Conservation (phyloP, 1,140 invertebrate species). For the Leptinotarsa defecta region DNA sequence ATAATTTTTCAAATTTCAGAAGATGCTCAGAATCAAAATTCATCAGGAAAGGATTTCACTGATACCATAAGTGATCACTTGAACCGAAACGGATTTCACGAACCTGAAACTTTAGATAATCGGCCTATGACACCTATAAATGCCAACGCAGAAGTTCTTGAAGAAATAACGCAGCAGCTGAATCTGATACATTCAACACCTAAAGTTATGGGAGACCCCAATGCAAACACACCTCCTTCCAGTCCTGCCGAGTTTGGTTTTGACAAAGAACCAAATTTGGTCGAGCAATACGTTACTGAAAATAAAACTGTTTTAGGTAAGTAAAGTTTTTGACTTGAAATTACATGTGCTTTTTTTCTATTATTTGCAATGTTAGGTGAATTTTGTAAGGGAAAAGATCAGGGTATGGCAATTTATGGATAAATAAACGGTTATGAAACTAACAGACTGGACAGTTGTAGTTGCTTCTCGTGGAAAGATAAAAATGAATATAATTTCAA, state of each 20-base stretch:
- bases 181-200: constrained; percentile 42
- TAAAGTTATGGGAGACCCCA: constrained; percentile 29
- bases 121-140: constrained; percentile 29
- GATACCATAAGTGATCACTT: constrained; percentile 45
- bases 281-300: constrained; percentile 30
- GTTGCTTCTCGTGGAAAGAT: too few relatives aligned
- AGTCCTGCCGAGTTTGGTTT: constrained; percentile 48
- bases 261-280: constrained; percentile 30
- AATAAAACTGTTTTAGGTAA: constrained; percentile 29
- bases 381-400: constrained; percentile 20
- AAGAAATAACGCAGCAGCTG: constrained; percentile 50
- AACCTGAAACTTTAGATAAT: constrained; percentile 28
- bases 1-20: neutral
- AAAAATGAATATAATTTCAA: too few relatives aligned
- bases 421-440: too few relatives aligned
- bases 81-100: constrained; percentile 43
- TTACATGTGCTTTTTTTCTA: neutral
- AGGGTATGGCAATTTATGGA: constrained; percentile 6
- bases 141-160: constrained; percentile 42
- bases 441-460: too few relatives aligned
- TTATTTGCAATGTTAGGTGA: neutral
- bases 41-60: constrained; percentile 48
- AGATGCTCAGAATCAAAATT: constrained; percentile 31
- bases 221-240: constrained; percentile 49
- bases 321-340: constrained; percentile 7